Percentiles rank a stretch among this genome's conserved stretches.
phyloP scores from a whole-genome alignment of 2,113 vertebrate genomes.

The Parus major region DNA sequence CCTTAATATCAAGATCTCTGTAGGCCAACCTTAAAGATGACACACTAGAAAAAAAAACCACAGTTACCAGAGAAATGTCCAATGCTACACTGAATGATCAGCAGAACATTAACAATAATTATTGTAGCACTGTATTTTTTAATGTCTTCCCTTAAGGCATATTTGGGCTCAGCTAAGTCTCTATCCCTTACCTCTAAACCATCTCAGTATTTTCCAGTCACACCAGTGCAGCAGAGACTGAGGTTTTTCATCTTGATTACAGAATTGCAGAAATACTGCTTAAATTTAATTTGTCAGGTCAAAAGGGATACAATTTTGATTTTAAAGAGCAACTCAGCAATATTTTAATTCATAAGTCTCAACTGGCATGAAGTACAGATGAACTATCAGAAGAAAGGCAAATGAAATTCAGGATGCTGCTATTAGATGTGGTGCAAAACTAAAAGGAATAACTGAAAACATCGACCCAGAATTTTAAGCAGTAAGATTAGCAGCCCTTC shows the following conservation, averaged over 20 bases:
- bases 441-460: not conserved
- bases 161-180: not conserved
- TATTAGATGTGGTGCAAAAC: not conserved
- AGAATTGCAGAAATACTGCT: not conserved
- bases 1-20: slow-evolving; percentile 87
- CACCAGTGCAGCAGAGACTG: not conserved
- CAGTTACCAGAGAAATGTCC: not conserved
- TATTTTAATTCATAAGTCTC: not conserved
- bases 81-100: not conserved
- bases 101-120: not conserved
- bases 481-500: not conserved
- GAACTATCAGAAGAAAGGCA: not conserved
- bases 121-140: not conserved
- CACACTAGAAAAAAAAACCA: slow-evolving; percentile 67
- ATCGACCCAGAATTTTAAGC: not conserved
- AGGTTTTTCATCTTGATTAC: not conserved
- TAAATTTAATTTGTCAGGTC: not conserved
- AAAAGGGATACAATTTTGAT: not conserved
- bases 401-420: not conserved
- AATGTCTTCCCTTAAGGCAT: not conserved
- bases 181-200: not conserved
- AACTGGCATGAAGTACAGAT: not conserved
- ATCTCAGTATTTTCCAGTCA: not conserved
- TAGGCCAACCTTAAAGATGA: slow-evolving; percentile 86
- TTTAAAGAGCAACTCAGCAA: not conserved